These are phyloP conservation scores for Pluvialis apricaria DNA, from an alignment of 2,113 vertebrate species.

Conservation along the genomic window DNA sequence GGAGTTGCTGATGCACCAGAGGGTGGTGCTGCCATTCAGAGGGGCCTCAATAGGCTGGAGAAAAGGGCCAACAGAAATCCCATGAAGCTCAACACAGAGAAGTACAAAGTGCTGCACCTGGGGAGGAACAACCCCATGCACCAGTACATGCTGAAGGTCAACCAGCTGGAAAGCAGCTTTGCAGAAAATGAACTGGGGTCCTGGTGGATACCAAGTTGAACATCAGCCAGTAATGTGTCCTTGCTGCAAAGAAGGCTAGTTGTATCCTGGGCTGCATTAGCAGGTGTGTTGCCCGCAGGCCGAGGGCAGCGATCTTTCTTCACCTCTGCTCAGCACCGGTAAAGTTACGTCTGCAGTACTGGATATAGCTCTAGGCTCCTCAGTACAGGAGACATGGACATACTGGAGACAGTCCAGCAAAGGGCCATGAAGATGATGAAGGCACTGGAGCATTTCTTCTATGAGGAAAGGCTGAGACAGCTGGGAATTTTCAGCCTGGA, in stretches of 20 bases:
- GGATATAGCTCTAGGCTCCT: neutral
- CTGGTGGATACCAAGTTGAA: neutral
- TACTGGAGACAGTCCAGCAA: neutral
- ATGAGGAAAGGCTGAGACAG: neutral
- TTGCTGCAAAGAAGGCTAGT: neutral
- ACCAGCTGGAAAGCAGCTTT: neutral
- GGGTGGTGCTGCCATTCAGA: neutral
- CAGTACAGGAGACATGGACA: too few relatives aligned
- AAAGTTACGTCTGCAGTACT: neutral
- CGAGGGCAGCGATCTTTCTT: neutral
- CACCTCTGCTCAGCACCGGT: neutral
- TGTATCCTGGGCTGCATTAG: neutral
- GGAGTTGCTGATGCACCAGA: neutral
- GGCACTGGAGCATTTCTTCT: neutral
- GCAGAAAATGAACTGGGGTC: neutral
- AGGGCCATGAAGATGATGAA: neutral
- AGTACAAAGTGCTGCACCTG: neutral
- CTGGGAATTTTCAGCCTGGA: neutral
- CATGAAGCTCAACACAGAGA: neutral
- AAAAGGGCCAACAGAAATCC: neutral
- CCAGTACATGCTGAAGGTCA: neutral
- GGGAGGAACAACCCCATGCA: neutral
- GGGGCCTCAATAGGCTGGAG: neutral
- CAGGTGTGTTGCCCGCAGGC: neutral
- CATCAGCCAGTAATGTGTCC: neutral